phyloP scores from a whole-genome alignment of 64 coral and sea anemone genomes.

The Montipora sp. region DNA sequence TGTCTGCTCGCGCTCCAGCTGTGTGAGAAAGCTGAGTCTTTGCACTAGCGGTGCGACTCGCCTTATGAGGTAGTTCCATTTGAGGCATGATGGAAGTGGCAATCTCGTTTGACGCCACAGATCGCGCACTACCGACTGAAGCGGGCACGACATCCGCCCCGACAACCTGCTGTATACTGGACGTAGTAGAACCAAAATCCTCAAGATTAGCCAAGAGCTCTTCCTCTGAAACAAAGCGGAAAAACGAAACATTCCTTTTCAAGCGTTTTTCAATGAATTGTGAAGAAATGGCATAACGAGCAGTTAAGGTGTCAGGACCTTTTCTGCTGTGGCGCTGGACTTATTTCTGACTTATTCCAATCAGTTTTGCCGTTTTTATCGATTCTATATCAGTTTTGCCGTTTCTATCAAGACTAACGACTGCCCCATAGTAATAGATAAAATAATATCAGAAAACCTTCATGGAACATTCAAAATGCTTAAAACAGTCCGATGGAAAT shows the following conservation, averaged over 20 bases:
- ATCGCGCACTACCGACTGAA: constrained; percentile 9
- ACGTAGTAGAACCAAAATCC: neutral
- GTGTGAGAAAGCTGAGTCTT: neutral
- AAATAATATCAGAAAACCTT: no score
- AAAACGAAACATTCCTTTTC: neutral
- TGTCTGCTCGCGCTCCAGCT: neutral
- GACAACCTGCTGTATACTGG: constrained; percentile 22
- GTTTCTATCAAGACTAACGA: no score
- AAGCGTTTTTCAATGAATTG: no score
- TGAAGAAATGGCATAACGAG: no score
- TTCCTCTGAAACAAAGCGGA: constrained; percentile 53
- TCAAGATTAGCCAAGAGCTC: constrained; percentile 80
- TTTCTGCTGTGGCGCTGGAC: no score
- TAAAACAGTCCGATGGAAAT: no score
- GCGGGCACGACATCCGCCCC: neutral
- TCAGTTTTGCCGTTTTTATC: no score
- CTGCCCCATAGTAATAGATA: no score
- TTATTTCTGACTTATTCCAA: no score
- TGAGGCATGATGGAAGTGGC: neutral
- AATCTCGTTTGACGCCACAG: neutral
- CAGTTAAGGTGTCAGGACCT: no score
- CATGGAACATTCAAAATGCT: no score
- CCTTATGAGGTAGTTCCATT: neutral
- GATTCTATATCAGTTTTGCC: no score
- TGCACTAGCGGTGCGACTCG: neutral